Evolutionary conservation across 2,888 invertebrate genomes (phyloP).

Genomic region (Toxonevra muliebris): DNA sequence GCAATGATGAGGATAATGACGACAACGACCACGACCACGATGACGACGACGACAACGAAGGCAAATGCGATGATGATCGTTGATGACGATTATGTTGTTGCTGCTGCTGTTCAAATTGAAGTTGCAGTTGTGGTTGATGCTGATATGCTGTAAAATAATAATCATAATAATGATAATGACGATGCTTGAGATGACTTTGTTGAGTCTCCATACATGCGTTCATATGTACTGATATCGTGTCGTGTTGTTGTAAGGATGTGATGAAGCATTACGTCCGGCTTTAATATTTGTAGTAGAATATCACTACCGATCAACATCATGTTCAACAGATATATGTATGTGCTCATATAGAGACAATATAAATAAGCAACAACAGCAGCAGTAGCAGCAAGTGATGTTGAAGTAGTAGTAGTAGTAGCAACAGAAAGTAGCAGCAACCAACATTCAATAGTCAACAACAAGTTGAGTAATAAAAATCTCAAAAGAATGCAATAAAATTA

Average conservation of each 20-base stretch:
- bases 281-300: too few species aligned
- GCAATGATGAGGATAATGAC: slow-evolving; percentile 27
- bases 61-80: too few species aligned
- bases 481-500: slow-evolving; percentile 42
- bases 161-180: slow-evolving; percentile 40
- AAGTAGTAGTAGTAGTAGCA: too few species aligned
- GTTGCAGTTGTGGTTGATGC: slow-evolving; percentile 5
- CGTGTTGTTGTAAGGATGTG: too few species aligned
- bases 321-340: too few species aligned
- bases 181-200: slow-evolving; percentile 34
- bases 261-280: too few species aligned
- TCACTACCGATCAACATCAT: too few species aligned
- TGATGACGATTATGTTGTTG: background rate
- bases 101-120: background rate
- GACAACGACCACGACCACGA: background rate
- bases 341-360: too few species aligned
- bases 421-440: background rate
- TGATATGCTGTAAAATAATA: slow-evolving; percentile 30
- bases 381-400: too few species aligned
- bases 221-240: background rate
- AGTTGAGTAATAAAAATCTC: slow-evolving; percentile 17
- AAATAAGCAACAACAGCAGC: too few species aligned
- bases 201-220: slow-evolving; percentile 18
- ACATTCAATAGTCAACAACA: background rate
- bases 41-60: slow-evolving; percentile 16